Evolutionary conservation across 2,888 invertebrate species (phyloP).

Genomic region (Protonemura montana): DNA sequence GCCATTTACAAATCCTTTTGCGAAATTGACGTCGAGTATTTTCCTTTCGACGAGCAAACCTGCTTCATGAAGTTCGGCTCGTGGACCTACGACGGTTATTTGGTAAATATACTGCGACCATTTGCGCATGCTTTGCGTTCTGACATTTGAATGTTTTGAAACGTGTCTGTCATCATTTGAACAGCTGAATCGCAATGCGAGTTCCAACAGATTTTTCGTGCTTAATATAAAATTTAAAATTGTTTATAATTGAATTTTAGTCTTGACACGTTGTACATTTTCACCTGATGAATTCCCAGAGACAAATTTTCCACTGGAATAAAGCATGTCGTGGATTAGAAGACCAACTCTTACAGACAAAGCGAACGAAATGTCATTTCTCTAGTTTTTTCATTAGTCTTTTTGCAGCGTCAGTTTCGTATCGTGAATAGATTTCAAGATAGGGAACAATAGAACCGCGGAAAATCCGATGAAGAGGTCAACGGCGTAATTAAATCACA

Average conservation of each 20-base stretch:
- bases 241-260: too few relatives aligned
- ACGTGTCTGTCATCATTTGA: too few relatives aligned
- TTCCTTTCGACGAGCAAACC: slow-evolving; percentile 93
- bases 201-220: neutral
- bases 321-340: neutral
- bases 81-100: slow-evolving; percentile 94
- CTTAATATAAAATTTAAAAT: neutral
- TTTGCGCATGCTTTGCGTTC: too few relatives aligned
- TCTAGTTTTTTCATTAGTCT: neutral
- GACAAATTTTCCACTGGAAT: neutral
- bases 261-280: neutral
- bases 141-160: too few relatives aligned
- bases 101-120: slow-evolving; percentile 75
- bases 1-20: slow-evolving; percentile 98
- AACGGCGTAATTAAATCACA: neutral
- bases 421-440: neutral
- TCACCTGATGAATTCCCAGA: neutral
- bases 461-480: neutral
- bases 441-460: neutral
- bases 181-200: neutral
- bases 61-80: slow-evolving; percentile 96
- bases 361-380: neutral
- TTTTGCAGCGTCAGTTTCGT: neutral
- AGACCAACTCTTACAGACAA: neutral
- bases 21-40: slow-evolving; percentile 93